Conservation (phyloP, 2,888 invertebrate genomes). For the Heliothis peltigera region DNA sequence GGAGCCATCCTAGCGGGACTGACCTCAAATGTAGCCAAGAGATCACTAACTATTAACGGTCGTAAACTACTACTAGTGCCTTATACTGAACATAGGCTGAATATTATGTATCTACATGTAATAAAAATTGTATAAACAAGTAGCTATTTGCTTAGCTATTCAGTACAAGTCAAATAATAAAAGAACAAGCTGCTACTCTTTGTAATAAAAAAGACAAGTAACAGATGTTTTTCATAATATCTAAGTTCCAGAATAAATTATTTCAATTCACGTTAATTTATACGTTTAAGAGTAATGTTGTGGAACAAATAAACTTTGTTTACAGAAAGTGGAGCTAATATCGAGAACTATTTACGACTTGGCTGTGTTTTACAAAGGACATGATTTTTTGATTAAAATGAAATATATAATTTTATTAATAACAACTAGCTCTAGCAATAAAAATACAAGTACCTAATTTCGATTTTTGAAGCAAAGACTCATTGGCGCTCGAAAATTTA, state of each 20-base stretch:
- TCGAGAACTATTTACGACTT: background rate
- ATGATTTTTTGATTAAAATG: no score
- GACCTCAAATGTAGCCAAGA: slow-evolving; percentile 62
- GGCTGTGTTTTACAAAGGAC: no score
- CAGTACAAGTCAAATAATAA: background rate
- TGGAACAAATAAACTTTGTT: slow-evolving; percentile 11
- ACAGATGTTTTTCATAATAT: background rate
- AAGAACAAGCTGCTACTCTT: slow-evolving; percentile 4
- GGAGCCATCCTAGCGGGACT: slow-evolving; percentile 62
- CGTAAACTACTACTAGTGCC: slow-evolving; percentile 56
- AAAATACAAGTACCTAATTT: no score
- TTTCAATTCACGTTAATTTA: slow-evolving; percentile 1
- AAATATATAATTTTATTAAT: no score
- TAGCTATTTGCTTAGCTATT: slow-evolving; percentile 7
- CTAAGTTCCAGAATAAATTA: background rate
- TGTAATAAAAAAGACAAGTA: slow-evolving; percentile 1
- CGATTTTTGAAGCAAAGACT: no score
- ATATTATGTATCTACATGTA: slow-evolving; percentile 9
- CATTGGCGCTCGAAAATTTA: no score
- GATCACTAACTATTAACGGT: slow-evolving; percentile 56
- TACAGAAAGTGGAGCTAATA: background rate
- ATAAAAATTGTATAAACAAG: slow-evolving; percentile 22
- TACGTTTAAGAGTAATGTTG: slow-evolving; percentile 13
- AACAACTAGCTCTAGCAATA: no score
- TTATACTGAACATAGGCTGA: background rate